These are phyloP conservation scores for Digitonthophagus gazella DNA, from an alignment of 2,888 invertebrate genomes.

Conservation along the genomic window DNA sequence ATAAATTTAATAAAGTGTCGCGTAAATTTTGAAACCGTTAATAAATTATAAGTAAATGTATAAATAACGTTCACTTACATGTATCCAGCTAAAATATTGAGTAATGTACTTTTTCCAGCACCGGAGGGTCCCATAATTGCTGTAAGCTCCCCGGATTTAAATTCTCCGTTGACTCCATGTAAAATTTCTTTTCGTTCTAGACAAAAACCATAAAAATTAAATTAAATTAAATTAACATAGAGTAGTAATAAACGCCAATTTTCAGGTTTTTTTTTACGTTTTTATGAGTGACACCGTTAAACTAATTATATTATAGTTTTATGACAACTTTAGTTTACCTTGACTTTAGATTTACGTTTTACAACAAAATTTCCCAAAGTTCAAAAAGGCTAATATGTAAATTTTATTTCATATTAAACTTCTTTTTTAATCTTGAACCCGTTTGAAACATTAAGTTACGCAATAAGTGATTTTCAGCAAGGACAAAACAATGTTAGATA, in stretches of 20 bases:
- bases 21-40: no score
- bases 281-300: not conserved
- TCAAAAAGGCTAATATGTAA: not conserved
- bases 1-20: no score
- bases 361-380: not conserved
- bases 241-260: no score
- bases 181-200: constrained; percentile 84
- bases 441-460: no score
- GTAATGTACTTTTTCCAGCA: constrained; percentile 87
- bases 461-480: not conserved
- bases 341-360: not conserved
- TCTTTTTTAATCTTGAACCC: no score
- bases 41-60: no score
- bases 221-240: no score
- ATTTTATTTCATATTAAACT: no score
- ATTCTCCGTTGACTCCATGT: constrained; percentile 79
- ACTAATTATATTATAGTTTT: no score
- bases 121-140: constrained; percentile 98
- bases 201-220: no score
- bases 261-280: not conserved
- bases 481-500: not conserved
- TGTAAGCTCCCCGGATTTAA: constrained; percentile 79
- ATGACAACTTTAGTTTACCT: not conserved
- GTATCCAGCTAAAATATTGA: constrained; percentile 89
- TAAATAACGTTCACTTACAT: constrained; percentile 50